Evolutionary conservation across 2,113 vertebrate genomes (phyloP).

Genomic region (Anthoscopus minutus): DNA sequence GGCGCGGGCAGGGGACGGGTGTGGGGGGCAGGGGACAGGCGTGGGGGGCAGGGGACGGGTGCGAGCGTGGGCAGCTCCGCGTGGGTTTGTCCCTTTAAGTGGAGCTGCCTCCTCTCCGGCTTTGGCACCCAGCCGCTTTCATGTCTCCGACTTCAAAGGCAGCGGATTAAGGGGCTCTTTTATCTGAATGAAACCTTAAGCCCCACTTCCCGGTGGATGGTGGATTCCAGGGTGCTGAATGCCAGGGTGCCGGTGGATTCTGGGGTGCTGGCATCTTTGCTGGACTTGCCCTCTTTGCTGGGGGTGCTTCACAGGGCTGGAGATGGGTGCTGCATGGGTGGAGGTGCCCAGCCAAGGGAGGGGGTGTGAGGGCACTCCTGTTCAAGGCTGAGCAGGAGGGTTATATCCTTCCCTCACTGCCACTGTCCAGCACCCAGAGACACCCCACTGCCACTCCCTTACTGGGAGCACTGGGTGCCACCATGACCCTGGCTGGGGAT

Average conservation of each 20-base stretch:
- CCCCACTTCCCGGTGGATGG: background rate
- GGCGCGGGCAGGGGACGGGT: background rate
- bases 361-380: background rate
- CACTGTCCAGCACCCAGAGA: background rate
- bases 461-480: background rate
- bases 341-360: background rate
- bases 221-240: background rate
- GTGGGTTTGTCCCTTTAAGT: conserved; percentile 62
- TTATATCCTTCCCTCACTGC: background rate
- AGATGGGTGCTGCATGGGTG: background rate
- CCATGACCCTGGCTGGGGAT: rapidly evolving
- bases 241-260: background rate
- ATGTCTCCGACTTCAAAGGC: conserved; percentile 70
- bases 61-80: background rate
- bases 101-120: conserved; percentile 35
- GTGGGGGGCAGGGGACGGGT: background rate
- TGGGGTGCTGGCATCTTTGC: background rate
- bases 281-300: background rate
- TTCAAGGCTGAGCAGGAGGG: background rate
- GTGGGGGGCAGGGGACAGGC: background rate
- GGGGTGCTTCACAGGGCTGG: background rate
- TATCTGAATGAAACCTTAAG: conserved; percentile 67
- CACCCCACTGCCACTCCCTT: background rate
- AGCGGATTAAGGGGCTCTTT: conserved; percentile 66
- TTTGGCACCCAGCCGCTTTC: conserved; percentile 65